Base-by-base conservation (phyloP, 2,113 vertebrate genomes). In the Nothobranchius kuhntae region DNA sequence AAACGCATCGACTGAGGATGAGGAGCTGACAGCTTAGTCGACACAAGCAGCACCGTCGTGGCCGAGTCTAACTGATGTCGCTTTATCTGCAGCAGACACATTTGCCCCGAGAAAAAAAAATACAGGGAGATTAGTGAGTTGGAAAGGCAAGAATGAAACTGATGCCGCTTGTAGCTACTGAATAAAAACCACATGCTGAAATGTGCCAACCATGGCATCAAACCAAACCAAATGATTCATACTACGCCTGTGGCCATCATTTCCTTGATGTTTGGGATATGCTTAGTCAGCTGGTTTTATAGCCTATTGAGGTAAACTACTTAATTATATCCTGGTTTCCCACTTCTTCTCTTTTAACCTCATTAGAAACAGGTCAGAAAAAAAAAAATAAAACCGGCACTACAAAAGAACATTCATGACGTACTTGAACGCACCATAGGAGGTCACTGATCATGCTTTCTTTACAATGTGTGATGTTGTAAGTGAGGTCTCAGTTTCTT, bases 1-100 rank as follows among this genome's bases (percentile, higher is more conserved):
- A 78, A 30, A 61, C 54, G n/a, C 45, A 85, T 80, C 38, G 78
- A 87, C 64, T 44, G 35, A 68, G 68, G 60, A 64, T 13, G 17
- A 65, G 61, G 58, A 68, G 65, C 47, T 1, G 51, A 51, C 21
- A 24, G 61, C 60, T 59, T 58, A 45, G 24, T 12, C 24, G 35
- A 14, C 38, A 70, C 64, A 54, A 40, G 9, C 44, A 8, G 26
- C 7, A 61, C 44, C 38, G 38, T 7, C 7, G 36, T 38, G 36
- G 56, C 24, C 12, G 73, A 65, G 36, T 21, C 42, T 35, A 56
- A 80, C 52, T 55, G 53, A 57, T 40, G 8, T 26, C 6, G 13
- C 53, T 61, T 68, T 79, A 75, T 82, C 62, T 68, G 46, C n/a
- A 1, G 24, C 54, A 47, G 48, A 54, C 68, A 78, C 40, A 68